Evolutionary conservation across 2,113 vertebrate genomes (phyloP), one percentile per base, ranked within the genome.

Genomic region (Chelonoidis abingdonii): DNA sequence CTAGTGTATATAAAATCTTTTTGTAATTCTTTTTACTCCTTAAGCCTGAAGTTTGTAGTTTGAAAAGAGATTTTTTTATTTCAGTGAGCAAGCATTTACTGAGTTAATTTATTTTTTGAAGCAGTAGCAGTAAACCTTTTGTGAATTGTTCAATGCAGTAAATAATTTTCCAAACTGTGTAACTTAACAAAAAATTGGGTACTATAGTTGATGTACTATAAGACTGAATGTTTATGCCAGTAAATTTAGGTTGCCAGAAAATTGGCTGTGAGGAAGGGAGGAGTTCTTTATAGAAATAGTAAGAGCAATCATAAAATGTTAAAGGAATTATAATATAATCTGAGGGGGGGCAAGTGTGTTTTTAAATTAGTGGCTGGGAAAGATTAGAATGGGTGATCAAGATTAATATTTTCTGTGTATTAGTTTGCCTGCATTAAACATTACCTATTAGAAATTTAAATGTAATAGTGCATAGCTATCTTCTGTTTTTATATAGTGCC

Each of bases 171-270:
- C 76, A 8, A 49, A 2, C 22, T 0, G 87, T 47, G 62, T 84
- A 86, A 19, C 2, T 83, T 83, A 83, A 85, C 80, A 14, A 69
- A 69, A 89, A 41, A 11, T 52, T 69, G 79, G 81, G 5, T 76
- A 86, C 22, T 27, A 54, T 47, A 1, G 86, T 75, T 22, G 47
- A 65, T 93, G 21, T 21, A 56, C 7, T 21, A 44, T 47, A 54
- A 82, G 10, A 84, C 93, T 92, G 96, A 47, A 84, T 53, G 86
- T 88, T 86, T 59, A 52, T 9, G 72, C 88, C 83, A 81, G 88
- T 92, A 49, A 91, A 80, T 59, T 88, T 19, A 7, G n/a, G 22
- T 35, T 62, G 54, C n/a, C 47, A 78, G 54, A 50, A 69, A 94
- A 65, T 69, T 8, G 53, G 69, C 72, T 81, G 10, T 72, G 24